Conservation (phyloP, 2,888 invertebrate species). For the Scaptomyza cyrtandrae region DNA sequence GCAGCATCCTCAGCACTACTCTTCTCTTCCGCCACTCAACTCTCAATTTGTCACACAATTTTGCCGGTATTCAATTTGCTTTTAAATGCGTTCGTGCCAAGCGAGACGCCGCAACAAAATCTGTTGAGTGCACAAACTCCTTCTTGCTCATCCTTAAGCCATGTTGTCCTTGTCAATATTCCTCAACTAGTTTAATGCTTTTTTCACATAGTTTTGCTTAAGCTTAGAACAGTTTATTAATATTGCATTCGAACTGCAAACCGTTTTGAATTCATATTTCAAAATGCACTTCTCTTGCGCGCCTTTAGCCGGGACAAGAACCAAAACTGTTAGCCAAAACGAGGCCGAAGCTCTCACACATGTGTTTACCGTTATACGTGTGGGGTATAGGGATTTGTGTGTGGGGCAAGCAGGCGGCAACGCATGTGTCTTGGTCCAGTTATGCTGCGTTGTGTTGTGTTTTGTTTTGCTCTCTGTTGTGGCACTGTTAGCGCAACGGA, state of each 20-base stretch:
- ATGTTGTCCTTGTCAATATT: background rate
- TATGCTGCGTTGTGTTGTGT: background rate
- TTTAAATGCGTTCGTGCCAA: slow-evolving; percentile 23
- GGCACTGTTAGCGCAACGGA: slow-evolving; percentile 71
- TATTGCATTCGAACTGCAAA: background rate
- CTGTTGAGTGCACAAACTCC: background rate
- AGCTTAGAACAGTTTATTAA: background rate
- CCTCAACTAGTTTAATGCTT: background rate
- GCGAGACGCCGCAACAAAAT: slow-evolving; percentile 26
- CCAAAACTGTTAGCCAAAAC: slow-evolving; percentile 30
- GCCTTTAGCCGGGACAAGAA: slow-evolving; percentile 71
- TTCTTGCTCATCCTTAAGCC: background rate
- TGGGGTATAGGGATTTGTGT: no score
- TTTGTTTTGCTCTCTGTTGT: slow-evolving; percentile 57
- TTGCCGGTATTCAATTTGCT: slow-evolving; percentile 49
- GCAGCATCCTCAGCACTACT: background rate
- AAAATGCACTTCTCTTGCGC: slow-evolving; percentile 63
- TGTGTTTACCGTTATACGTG: slow-evolving; percentile 37
- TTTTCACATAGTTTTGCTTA: no score
- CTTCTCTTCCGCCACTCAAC: background rate
- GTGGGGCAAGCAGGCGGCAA: slow-evolving; percentile 5
- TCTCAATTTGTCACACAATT: slow-evolving; percentile 60
- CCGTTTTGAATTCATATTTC: slow-evolving; percentile 26
- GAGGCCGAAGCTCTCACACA: slow-evolving; percentile 63
- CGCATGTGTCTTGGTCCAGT: slow-evolving; percentile 38